phyloP scores from a whole-genome alignment of 2,888 invertebrate species.

The Lochmaea crataegi region DNA sequence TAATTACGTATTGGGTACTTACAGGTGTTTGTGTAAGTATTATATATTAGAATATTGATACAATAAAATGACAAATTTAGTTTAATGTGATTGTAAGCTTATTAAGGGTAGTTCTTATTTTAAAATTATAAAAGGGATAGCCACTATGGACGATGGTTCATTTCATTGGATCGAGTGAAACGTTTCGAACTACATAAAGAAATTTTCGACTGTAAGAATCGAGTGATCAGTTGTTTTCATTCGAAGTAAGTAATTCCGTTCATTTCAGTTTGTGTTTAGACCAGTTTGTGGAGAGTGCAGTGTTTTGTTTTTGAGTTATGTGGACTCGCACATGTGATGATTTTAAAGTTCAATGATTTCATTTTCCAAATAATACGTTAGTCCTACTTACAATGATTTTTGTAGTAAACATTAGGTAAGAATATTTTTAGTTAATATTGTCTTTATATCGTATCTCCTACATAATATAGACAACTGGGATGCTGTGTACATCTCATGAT shows the following conservation, averaged over 20 bases:
- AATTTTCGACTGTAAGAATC: conserved; percentile 17
- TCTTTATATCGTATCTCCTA: not conserved
- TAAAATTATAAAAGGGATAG: too few relatives aligned
- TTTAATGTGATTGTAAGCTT: too few relatives aligned
- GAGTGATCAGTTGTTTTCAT: conserved; percentile 13
- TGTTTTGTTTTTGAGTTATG: conserved; percentile 48
- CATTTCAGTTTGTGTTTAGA: conserved; percentile 50
- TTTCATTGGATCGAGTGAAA: not conserved
- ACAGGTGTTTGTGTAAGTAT: too few relatives aligned
- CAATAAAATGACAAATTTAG: not conserved
- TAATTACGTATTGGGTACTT: too few relatives aligned
- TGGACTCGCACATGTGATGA: conserved; percentile 57
- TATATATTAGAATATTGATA: not conserved
- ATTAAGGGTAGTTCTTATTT: too few relatives aligned
- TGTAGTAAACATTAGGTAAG: conserved; percentile 54
- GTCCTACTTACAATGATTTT: conserved; percentile 52
- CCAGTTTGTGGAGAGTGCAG: conserved; percentile 47
- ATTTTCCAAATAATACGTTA: conserved; percentile 47
- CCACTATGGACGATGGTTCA: not conserved
- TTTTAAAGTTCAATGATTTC: conserved; percentile 49
- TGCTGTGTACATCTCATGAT: conserved; percentile 30
- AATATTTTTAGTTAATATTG: conserved; percentile 24
- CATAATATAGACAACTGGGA: conserved; percentile 21
- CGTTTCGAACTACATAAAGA: not conserved
- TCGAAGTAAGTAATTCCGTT: conserved; percentile 18